Percentiles rank a stretch among this genome's conserved stretches.
Conservation (phyloP, 2,113 vertebrate genomes). For the Tapirus terrestris region DNA sequence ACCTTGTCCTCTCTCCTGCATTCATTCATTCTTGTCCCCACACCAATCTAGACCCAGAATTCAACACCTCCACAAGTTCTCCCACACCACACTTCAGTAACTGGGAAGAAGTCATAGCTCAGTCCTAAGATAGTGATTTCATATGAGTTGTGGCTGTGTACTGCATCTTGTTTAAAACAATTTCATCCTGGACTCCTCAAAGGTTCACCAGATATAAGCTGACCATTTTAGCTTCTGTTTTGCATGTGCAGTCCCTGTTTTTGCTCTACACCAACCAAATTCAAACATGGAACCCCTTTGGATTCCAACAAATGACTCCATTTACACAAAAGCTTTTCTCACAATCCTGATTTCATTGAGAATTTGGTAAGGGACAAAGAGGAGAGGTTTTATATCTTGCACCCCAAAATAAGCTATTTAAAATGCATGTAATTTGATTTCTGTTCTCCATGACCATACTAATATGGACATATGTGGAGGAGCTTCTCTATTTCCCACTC, state of each 20-base stretch:
- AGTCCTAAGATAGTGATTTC: too few relatives aligned
- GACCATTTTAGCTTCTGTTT: background rate
- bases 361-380: background rate
- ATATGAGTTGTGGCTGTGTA: background rate
- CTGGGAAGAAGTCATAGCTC: background rate
- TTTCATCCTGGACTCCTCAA: background rate
- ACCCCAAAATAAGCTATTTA: background rate
- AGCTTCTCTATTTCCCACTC: too few relatives aligned
- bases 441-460: background rate
- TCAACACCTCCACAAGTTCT: background rate
- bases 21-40: background rate
- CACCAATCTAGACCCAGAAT: background rate
- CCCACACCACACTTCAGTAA: background rate
- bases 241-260: background rate
- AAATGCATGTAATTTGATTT: background rate
- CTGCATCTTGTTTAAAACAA: background rate
- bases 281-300: background rate
- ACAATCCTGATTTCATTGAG: background rate
- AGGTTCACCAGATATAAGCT: background rate
- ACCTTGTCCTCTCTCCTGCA: background rate
- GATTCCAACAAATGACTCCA: background rate
- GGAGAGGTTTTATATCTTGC: background rate
- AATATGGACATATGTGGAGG: background rate
- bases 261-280: background rate
- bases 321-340: background rate